Evolutionary conservation across 2,888 invertebrate species (phyloP), one percentile per base, ranked within the genome.

Genomic region (Sinotaia quadrata): DNA sequence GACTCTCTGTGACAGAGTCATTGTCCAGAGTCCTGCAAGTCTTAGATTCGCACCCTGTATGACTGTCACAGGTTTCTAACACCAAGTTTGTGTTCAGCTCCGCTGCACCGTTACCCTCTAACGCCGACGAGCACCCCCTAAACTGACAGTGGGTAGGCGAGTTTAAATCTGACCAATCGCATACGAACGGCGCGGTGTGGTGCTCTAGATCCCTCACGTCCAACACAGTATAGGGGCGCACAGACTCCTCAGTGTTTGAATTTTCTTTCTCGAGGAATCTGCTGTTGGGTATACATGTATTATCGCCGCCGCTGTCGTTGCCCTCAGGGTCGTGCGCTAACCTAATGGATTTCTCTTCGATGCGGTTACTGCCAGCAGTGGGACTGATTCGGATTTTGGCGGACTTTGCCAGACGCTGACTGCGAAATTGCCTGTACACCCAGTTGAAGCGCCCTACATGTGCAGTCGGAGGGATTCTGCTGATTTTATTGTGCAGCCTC

Each of bases 401-500:
- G 5, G 24, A 8, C 33, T 21, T 65, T 21, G 56, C 41, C 47
- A 54, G 54, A 3, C 54, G 29, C 18, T 41, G 54, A 33, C 36
- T 56, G 33, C 37, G 56, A 27, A 56, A 31, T 29, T 44, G 52
- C 21, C 24, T 29, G 44, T 41, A 33, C 10, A 54, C 41, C 21
- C 52, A 37, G 56, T 33, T 54, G 33, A 54, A 27, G 36, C 67
- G 49, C 7, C 52, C 4, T 18, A 24, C 34, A 18, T 60, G 24
- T 10, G 57, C 58, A 18, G 49, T 57, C 2, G 41, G 52, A 2
- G 75, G 63, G n/a, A 70, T 70, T 51, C 69, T 68, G 54, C 70
- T 57, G 49, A 84, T 81, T 71, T 82, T 83, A 60, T 77, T 73
- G 70, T 84, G 84, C n/a, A 84, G 74, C 63, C 77, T 78, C 52